Evolutionary conservation across 2,888 invertebrate species (phyloP).

Genomic region (Emmelina monodactyla): DNA sequence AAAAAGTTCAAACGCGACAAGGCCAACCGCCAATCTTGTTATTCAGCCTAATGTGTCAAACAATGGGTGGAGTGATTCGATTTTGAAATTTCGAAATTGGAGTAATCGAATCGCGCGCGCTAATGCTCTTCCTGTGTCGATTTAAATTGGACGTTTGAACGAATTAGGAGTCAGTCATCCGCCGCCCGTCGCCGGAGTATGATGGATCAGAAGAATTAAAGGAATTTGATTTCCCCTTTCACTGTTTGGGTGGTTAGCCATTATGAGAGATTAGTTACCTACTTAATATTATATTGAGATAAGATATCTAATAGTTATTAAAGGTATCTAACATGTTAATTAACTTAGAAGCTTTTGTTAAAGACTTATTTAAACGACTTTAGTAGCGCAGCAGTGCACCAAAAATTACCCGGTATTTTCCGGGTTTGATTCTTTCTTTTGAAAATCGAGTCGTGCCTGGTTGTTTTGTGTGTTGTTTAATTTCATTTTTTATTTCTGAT

Average conservation of each 20-base stretch:
- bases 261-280: slow-evolving; percentile 26
- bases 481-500: too few species aligned
- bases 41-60: slow-evolving; percentile 24
- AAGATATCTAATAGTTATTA: not conserved
- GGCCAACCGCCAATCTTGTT: slow-evolving; percentile 13
- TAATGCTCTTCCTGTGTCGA: slow-evolving; percentile 52
- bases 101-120: slow-evolving; percentile 46
- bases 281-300: not conserved
- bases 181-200: slow-evolving; percentile 23
- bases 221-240: slow-evolving; percentile 24
- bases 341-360: too few species aligned
- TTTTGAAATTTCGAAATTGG: slow-evolving; percentile 42
- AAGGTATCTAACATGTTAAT: too few species aligned
- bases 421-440: too few species aligned
- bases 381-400: too few species aligned
- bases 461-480: too few species aligned
- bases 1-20: too few species aligned
- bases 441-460: too few species aligned
- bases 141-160: slow-evolving; percentile 45
- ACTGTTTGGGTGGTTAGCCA: slow-evolving; percentile 29
- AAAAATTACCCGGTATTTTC: too few species aligned
- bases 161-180: slow-evolving; percentile 39
- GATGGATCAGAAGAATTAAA: slow-evolving; percentile 14
- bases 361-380: too few species aligned
- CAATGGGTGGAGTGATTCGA: slow-evolving; percentile 40